Evolutionary conservation across 2,888 invertebrate genomes (phyloP).

Genomic region (Tridacna gigas): DNA sequence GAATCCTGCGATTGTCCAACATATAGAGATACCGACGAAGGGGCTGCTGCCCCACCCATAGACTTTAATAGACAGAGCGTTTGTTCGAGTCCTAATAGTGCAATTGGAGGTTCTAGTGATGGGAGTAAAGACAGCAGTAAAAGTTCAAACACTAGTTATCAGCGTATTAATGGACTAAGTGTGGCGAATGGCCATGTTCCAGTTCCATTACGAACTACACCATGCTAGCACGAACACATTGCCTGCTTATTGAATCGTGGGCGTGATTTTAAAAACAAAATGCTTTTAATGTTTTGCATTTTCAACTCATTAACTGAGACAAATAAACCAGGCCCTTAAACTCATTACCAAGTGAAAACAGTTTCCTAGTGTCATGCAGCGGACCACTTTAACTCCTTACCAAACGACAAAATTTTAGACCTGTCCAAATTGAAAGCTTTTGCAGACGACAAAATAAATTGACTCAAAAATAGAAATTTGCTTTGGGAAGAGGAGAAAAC

Average conservation of each 20-base stretch:
- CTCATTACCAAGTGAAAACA: background rate
- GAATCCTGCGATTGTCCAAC: slow-evolving; percentile 75
- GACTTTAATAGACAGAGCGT: slow-evolving; percentile 66
- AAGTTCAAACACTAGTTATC: slow-evolving; percentile 78
- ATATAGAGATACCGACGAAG: slow-evolving; percentile 57
- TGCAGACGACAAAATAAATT: too few species aligned
- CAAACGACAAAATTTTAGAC: too few species aligned
- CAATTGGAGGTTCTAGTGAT: slow-evolving; percentile 76
- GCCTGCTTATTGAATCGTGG: slow-evolving; percentile 5
- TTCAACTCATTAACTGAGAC: background rate
- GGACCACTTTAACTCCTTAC: too few species aligned
- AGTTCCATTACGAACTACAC: slow-evolving; percentile 84
- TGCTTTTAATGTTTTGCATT: slow-evolving; percentile 16
- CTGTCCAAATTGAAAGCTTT: too few species aligned
- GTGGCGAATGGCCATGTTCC: slow-evolving; percentile 82
- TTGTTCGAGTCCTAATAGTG: slow-evolving; percentile 76
- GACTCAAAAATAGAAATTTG: too few species aligned
- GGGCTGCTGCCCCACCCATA: slow-evolving; percentile 53
- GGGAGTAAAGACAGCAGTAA: slow-evolving; percentile 82
- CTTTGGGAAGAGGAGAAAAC: too few species aligned
- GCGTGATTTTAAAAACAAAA: slow-evolving; percentile 6
- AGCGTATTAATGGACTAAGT: slow-evolving; percentile 78
- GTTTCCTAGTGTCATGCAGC: too few species aligned
- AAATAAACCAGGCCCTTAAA: background rate
- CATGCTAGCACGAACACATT: slow-evolving; percentile 67